Evolutionary conservation across 2,113 vertebrate genomes (phyloP).

Genomic region (Blennius ocellaris): DNA sequence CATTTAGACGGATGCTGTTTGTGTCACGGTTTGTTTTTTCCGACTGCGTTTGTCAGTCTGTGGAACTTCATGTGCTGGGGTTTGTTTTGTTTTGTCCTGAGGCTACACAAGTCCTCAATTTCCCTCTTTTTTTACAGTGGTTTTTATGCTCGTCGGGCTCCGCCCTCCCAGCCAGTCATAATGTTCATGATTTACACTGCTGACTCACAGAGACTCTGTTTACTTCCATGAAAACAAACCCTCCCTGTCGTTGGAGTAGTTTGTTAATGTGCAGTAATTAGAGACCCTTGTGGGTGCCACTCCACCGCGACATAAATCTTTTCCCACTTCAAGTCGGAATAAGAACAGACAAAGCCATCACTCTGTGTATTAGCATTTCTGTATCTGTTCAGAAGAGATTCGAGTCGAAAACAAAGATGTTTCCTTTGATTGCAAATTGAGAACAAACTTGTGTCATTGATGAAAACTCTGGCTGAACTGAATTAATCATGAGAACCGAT

Average conservation of each 20-base stretch:
- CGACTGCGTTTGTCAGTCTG: slow-evolving; percentile 6
- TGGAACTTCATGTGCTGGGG: background rate
- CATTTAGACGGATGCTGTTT: slow-evolving; percentile 14
- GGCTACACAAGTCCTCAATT: slow-evolving; percentile 16
- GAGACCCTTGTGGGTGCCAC: slow-evolving; percentile 30
- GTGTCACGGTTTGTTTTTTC: slow-evolving; percentile 19
- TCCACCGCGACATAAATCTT: background rate
- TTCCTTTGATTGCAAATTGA: slow-evolving; percentile 42
- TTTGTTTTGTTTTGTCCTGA: slow-evolving; percentile 19
- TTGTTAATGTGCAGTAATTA: slow-evolving; percentile 46
- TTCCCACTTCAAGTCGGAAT: slow-evolving; percentile 22
- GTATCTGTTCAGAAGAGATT: slow-evolving; percentile 52
- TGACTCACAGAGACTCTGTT: slow-evolving; percentile 8
- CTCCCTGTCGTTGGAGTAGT: slow-evolving; percentile 36
- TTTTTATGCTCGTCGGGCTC: slow-evolving; percentile 16
- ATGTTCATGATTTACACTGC: slow-evolving; percentile 44
- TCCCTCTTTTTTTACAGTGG: no score
- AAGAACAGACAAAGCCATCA: slow-evolving; percentile 22
- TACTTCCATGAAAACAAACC: slow-evolving; percentile 49
- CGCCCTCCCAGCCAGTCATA: slow-evolving; percentile 6
- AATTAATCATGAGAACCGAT: slow-evolving; percentile 42
- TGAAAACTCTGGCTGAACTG: slow-evolving; percentile 28
- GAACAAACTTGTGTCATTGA: slow-evolving; percentile 46
- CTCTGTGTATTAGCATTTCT: slow-evolving; percentile 36
- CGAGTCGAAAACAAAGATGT: slow-evolving; percentile 20